Evolutionary conservation across 2,888 invertebrate genomes (phyloP), one percentile per base, ranked within the genome.

Genomic region (Polydesmus complanatus): DNA sequence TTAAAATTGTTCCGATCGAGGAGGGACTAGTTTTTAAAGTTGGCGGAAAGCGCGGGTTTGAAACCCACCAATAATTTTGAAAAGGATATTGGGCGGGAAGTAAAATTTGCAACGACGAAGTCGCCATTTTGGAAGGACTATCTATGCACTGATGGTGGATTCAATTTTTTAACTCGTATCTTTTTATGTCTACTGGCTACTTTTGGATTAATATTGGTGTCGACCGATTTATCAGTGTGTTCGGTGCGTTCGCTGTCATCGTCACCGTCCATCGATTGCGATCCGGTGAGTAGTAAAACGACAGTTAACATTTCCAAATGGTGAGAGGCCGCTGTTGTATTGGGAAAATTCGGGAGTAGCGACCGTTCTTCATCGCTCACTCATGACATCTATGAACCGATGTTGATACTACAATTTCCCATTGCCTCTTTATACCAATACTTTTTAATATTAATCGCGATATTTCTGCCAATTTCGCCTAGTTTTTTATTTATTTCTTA

Each of bases 301-400:
- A 37, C 5, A 37, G 37, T 37, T 37, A 37, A 8, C 37, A 14
- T 37, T 37, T 37, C 8, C 14, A 37, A 37, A 37, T 37, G 14
- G 37, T 37, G 37, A 37, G 37, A 37, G 37, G 37, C 37, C 37
- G 37, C 37, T 37, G 37, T 37, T 37, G 37, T 37, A 37, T 37
- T 37, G 37, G 37, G 8, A 37, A 37, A 14, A 37, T 37, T 5
- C 5, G 37, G 37, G 37, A 37, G 5, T 14, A 37, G 37, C 37
- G 8, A 37, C 37, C 14, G 8, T 37, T 14, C 14, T 37, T 14
- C 37, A 37, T 37, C 37, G 51, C 51, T 51, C 56, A 55, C 50
- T 62, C 56, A 60, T 64, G 64, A 64, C 64, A 64, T 64, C 62
- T 62, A 64, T 62, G 64, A 62, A 56, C 62, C 56, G 62, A 57